Conservation (phyloP, 2,888 invertebrate species). For the Tholera decimalis region DNA sequence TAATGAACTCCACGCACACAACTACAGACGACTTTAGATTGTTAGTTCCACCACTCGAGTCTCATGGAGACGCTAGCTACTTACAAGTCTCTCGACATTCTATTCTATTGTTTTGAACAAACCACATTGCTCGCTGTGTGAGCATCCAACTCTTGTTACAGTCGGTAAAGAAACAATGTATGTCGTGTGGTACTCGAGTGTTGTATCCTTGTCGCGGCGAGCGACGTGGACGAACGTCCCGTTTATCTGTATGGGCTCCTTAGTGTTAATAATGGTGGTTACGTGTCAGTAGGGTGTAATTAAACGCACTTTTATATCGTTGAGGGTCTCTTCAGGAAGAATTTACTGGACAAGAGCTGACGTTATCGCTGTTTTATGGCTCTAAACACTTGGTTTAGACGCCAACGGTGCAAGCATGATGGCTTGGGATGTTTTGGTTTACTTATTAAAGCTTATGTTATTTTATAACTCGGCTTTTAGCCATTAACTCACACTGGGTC, state of each 20-base stretch:
- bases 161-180: slow-evolving; percentile 74
- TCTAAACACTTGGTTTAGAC: slow-evolving; percentile 53
- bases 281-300: slow-evolving; percentile 72
- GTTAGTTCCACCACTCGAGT: slow-evolving; percentile 57
- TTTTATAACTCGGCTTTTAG: neutral
- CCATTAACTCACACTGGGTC: neutral
- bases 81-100: slow-evolving; percentile 65
- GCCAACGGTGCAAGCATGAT: neutral
- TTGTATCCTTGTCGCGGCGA: slow-evolving; percentile 37
- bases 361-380: slow-evolving; percentile 59
- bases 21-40: slow-evolving; percentile 50
- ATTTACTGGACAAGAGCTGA: slow-evolving; percentile 56
- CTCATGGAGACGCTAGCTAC: slow-evolving; percentile 72
- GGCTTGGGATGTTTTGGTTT: slow-evolving; percentile 7
- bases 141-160: slow-evolving; percentile 62
- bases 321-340: slow-evolving; percentile 39
- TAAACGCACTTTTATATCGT: slow-evolving; percentile 69
- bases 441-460: slow-evolving; percentile 18
- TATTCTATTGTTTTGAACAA: slow-evolving; percentile 76
- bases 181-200: slow-evolving; percentile 48
- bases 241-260: slow-evolving; percentile 74
- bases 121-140: slow-evolving; percentile 76
- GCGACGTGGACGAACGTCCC: slow-evolving; percentile 65
- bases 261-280: slow-evolving; percentile 76
- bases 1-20: slow-evolving; percentile 52